Evolutionary conservation across 23 tunicate species (phyloP).

Genomic region (Clavelina lepadiformis): DNA sequence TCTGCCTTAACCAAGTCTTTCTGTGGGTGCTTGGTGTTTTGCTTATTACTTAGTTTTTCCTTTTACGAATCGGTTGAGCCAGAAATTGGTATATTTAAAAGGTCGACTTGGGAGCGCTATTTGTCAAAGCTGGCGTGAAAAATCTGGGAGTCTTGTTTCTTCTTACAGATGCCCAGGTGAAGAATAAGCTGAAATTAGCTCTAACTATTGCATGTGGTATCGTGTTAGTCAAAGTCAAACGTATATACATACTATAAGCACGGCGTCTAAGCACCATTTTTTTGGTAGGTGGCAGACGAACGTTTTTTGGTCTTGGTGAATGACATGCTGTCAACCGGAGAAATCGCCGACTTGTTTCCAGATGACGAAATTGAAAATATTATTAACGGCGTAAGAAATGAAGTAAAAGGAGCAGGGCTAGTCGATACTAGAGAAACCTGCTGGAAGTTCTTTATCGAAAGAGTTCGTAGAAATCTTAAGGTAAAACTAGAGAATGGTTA

Average conservation of each 20-base stretch:
- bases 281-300: constrained; percentile 81
- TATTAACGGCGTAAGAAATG: constrained; percentile 88
- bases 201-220: too few species aligned
- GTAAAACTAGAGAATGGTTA: constrained; percentile 11
- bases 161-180: constrained; percentile 93
- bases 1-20: background rate
- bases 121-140: constrained; percentile 92
- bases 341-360: constrained; percentile 86
- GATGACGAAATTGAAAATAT: constrained; percentile 95
- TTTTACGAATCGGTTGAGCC: background rate
- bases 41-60: background rate
- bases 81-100: too few species aligned
- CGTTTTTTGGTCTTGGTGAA: constrained; percentile 91
- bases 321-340: constrained; percentile 92
- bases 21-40: background rate
- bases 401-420: constrained; percentile 86
- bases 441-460: constrained; percentile 97
- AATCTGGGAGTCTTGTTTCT: constrained; percentile 86
- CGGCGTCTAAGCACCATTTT: background rate
- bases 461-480: constrained; percentile 86
- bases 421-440: constrained; percentile 78
- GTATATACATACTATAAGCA: too few species aligned
- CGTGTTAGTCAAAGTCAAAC: too few species aligned
- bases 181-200: too few species aligned
- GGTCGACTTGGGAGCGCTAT: constrained; percentile 87